A percentile compares a stretch with the other conserved stretches of the same genome.
These are phyloP conservation scores for Leptinotarsa texana DNA, from an alignment of 1,140 invertebrate genomes.

Conservation along the genomic window DNA sequence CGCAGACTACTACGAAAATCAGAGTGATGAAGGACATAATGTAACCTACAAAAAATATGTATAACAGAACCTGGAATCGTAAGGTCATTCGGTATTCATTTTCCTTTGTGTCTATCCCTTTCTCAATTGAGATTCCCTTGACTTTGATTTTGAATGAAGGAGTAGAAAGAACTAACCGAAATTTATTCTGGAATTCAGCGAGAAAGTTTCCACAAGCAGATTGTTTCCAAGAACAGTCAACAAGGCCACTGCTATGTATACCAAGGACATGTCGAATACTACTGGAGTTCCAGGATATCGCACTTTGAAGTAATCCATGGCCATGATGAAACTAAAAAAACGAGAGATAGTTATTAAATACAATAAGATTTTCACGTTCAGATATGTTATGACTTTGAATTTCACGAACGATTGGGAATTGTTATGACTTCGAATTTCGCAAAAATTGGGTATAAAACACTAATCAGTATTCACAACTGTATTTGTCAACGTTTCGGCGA, in stretches of 20 bases:
- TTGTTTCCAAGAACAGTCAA: constrained; percentile 86
- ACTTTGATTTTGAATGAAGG: neutral
- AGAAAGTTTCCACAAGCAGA: constrained; percentile 79
- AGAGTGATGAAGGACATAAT: constrained; percentile 79
- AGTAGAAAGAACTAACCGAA: constrained; percentile 68
- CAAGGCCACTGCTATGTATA: constrained; percentile 86
- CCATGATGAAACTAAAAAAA: constrained; percentile 78
- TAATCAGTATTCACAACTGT: too few species aligned
- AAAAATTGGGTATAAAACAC: too few species aligned
- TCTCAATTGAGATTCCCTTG: neutral
- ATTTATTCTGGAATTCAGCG: constrained; percentile 80
- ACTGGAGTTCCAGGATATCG: constrained; percentile 82
- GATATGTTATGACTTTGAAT: too few species aligned
- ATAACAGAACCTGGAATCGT: too few species aligned
- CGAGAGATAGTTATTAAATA: neutral
- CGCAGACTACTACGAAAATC: constrained; percentile 80
- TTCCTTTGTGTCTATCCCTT: too few species aligned
- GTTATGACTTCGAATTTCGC: too few species aligned
- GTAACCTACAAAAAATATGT: constrained; percentile 67
- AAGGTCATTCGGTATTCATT: too few species aligned
- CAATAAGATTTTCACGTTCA: too few species aligned
- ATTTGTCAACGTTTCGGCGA: too few species aligned
- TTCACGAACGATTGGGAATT: too few species aligned
- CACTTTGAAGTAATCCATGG: constrained; percentile 85
- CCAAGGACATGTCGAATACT: constrained; percentile 89